Evolutionary conservation across 2,888 invertebrate species (phyloP).

Genomic region (Aphodius sticticus): DNA sequence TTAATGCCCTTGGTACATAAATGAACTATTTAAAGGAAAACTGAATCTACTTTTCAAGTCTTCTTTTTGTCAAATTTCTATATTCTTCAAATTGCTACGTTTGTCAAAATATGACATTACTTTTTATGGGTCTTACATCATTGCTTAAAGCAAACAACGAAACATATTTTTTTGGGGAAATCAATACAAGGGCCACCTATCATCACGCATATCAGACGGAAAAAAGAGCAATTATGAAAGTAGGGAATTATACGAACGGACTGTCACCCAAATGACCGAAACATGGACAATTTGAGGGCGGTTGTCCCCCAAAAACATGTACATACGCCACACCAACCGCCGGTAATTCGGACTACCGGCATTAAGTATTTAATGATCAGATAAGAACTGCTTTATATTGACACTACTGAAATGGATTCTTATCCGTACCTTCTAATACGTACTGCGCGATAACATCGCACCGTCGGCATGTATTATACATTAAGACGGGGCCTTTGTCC

Average conservation of each 20-base stretch:
- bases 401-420: slow-evolving; percentile 47
- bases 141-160: no score
- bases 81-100: no score
- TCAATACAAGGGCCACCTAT: background rate
- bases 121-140: no score
- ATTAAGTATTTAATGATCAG: slow-evolving; percentile 49
- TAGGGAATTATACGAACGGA: background rate
- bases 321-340: background rate
- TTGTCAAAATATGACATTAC: no score
- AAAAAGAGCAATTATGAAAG: background rate
- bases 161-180: background rate
- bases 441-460: slow-evolving; percentile 46
- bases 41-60: no score
- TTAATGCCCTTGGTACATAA: no score
- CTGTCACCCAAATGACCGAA: background rate
- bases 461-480: slow-evolving; percentile 48
- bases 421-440: slow-evolving; percentile 46
- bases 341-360: slow-evolving; percentile 26
- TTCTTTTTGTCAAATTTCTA: no score
- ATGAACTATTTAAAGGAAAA: no score
- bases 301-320: background rate
- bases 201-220: background rate
- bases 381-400: slow-evolving; percentile 46
- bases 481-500: slow-evolving; percentile 52
- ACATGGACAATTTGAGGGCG: background rate